phyloP scores from a whole-genome alignment of 1,140 invertebrate genomes.

The Zaprionus africanus region DNA sequence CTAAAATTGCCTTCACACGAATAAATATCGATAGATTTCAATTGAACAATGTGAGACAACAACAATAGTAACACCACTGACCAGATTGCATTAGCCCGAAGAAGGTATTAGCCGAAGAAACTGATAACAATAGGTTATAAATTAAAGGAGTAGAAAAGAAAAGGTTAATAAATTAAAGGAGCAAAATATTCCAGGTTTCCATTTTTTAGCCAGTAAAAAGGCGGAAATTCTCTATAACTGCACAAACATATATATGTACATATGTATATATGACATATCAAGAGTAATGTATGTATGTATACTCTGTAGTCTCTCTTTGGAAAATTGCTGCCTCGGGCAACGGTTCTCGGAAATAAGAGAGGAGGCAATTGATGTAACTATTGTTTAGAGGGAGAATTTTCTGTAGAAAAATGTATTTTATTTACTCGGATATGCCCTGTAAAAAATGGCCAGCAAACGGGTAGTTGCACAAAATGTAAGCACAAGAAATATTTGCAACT shows the following conservation, averaged over 20 bases:
- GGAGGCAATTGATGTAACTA: neutral
- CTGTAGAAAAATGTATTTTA: neutral
- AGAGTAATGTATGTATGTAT: too few relatives aligned
- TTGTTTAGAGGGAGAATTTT: neutral
- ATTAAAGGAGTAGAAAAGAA: neutral
- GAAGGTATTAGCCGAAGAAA: neutral
- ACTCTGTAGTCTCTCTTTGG: too few relatives aligned
- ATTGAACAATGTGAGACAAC: neutral
- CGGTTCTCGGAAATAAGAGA: neutral
- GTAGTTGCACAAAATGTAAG: too few relatives aligned
- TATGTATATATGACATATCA: too few relatives aligned
- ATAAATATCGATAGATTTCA: conserved; percentile 2
- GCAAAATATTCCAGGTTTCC: neutral
- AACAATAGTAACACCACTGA: conserved; percentile 3
- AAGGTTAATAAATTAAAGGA: neutral
- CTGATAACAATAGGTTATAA: neutral
- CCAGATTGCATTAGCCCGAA: conserved; percentile 2
- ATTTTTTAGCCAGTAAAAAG: too few relatives aligned
- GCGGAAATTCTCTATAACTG: too few relatives aligned
- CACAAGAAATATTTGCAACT: too few relatives aligned
- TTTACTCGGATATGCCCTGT: neutral
- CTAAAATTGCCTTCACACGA: conserved; percentile 8
- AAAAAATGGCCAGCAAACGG: neutral
- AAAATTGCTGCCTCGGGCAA: neutral
- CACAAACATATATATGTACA: too few relatives aligned